These are phyloP conservation scores for Melieria crassipennis DNA, from an alignment of 2,888 invertebrate genomes.

Conservation along the genomic window DNA sequence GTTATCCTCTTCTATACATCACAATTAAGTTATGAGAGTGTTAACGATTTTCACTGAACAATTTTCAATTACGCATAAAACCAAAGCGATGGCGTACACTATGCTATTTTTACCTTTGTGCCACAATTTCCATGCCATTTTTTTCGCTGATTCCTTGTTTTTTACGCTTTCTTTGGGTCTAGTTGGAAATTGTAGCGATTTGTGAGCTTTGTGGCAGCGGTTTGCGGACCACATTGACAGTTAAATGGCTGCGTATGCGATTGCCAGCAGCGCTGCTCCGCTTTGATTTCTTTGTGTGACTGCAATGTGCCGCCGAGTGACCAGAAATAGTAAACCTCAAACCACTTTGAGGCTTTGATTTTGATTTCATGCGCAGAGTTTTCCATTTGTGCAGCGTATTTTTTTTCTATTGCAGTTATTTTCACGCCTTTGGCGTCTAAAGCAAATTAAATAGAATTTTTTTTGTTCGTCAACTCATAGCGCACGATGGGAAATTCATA, in stretches of 20 bases:
- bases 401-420: background rate
- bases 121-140: too few species aligned
- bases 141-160: too few species aligned
- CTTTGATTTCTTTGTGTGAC: background rate
- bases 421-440: background rate
- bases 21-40: too few species aligned
- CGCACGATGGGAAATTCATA: too few species aligned
- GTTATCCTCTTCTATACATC: too few species aligned
- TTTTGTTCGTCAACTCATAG: too few species aligned
- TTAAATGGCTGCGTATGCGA: too few species aligned
- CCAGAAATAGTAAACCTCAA: background rate
- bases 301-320: background rate
- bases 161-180: background rate
- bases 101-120: too few species aligned
- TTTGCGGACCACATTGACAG: background rate
- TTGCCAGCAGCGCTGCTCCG: too few species aligned
- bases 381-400: background rate
- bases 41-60: background rate
- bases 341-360: too few species aligned
- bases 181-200: constrained; percentile 1
- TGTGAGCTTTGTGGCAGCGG: constrained; percentile 7
- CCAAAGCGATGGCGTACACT: background rate
- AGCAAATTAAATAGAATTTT: background rate
- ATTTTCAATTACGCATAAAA: constrained; percentile 1
- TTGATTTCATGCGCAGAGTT: background rate